A percentile compares a stretch with the other conserved stretches of the same genome.
Conservation (phyloP, 2,113 vertebrate species). For the Tauraco erythrolophus region DNA sequence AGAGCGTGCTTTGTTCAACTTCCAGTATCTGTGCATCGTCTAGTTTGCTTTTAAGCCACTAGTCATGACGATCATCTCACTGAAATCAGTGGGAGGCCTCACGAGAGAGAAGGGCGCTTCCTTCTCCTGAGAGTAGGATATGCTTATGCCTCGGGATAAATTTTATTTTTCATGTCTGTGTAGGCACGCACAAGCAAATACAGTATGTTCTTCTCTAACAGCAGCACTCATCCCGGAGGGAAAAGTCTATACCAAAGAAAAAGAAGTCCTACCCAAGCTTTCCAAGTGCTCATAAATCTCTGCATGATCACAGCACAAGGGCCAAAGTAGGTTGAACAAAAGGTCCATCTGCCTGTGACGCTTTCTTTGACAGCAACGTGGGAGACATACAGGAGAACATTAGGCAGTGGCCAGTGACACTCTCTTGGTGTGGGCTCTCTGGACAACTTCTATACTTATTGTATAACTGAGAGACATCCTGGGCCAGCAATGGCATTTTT, state of each 20-base stretch:
- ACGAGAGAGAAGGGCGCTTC: background rate
- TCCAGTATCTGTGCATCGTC: background rate
- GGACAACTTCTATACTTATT: background rate
- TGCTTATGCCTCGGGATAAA: background rate
- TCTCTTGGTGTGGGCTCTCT: background rate
- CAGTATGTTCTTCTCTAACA: background rate
- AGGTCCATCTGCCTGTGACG: background rate
- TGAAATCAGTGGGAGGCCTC: background rate
- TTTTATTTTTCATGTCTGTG: background rate
- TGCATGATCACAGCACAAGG: background rate
- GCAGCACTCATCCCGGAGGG: background rate
- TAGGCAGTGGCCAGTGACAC: background rate
- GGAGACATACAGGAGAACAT: background rate
- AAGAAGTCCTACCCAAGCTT: background rate
- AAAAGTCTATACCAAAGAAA: background rate
- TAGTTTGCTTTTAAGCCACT: background rate
- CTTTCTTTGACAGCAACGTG: background rate
- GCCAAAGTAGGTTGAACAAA: background rate
- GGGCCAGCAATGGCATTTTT: background rate
- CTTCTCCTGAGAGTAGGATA: background rate
- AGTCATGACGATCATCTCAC: background rate
- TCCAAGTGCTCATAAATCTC: background rate
- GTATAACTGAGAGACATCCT: background rate
- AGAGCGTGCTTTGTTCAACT: background rate
- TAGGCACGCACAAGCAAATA: background rate